Evolutionary conservation across 2,888 invertebrate genomes (phyloP).

Genomic region (Orgyia antiqua): DNA sequence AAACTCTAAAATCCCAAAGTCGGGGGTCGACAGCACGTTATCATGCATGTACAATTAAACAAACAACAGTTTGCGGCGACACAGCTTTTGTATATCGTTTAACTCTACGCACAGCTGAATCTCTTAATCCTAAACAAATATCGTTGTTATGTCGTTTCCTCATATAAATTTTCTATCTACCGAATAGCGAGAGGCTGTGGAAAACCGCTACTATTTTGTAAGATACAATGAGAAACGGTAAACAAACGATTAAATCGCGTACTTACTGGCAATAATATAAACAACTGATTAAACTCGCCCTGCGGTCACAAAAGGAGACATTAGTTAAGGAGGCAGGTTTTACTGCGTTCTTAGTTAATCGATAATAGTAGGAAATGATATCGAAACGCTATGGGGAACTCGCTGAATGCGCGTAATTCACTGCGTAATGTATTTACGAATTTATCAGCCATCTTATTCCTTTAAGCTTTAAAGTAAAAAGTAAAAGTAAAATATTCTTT

Average conservation of each 20-base stretch:
- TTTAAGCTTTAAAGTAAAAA: too few relatives aligned
- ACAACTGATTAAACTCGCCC: conserved; percentile 70
- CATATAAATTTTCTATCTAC: conserved; percentile 48
- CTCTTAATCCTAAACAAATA: conserved; percentile 75
- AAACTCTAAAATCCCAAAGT: conserved; percentile 39
- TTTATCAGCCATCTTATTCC: conserved; percentile 43
- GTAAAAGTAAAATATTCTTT: too few relatives aligned
- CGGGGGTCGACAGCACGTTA: conserved; percentile 53
- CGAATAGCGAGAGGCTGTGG: conserved; percentile 29
- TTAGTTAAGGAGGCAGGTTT: conserved; percentile 56
- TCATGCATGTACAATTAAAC: conserved; percentile 69
- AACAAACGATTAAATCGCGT: conserved; percentile 67
- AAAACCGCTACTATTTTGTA: conserved; percentile 41
- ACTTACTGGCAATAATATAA: conserved; percentile 70
- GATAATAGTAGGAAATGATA: conserved; percentile 71
- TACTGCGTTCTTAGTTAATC: conserved; percentile 52
- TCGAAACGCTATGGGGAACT: conserved; percentile 31
- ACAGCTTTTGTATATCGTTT: conserved; percentile 67
- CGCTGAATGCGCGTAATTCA: too few relatives aligned
- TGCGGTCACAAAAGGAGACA: conserved; percentile 73
- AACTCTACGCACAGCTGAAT: conserved; percentile 57
- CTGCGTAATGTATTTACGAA: too few relatives aligned
- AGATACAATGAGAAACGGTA: conserved; percentile 71
- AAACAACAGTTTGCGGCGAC: conserved; percentile 65
- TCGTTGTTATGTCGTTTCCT: conserved; percentile 35